Evolutionary conservation across 2,888 invertebrate species (phyloP).

Genomic region (Drosophila merina): DNA sequence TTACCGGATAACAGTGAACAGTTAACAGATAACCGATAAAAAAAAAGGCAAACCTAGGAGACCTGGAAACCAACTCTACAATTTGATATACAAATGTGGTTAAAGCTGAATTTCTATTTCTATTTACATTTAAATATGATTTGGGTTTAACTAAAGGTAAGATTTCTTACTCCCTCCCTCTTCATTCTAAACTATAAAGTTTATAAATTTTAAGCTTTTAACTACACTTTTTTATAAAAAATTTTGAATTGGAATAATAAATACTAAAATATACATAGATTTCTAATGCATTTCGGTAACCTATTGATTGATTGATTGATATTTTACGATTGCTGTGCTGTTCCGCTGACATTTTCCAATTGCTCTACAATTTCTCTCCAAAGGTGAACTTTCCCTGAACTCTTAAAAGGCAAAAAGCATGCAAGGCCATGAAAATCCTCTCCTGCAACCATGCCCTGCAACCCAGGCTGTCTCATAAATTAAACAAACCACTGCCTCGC

Average conservation of each 20-base stretch:
- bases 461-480: conserved; percentile 8
- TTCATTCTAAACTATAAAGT: too few relatives aligned
- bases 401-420: too few relatives aligned
- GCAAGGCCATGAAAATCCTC: too few relatives aligned
- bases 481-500: conserved; percentile 7
- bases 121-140: not conserved
- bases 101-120: too few relatives aligned
- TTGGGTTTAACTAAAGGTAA: too few relatives aligned
- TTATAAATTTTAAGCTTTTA: too few relatives aligned
- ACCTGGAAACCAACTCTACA: not conserved
- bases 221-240: too few relatives aligned
- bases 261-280: too few relatives aligned
- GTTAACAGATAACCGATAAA: conserved; percentile 20
- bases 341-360: conserved; percentile 2
- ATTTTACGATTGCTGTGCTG: too few relatives aligned
- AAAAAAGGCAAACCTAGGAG: not conserved
- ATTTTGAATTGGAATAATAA: too few relatives aligned
- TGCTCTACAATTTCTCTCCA: not conserved
- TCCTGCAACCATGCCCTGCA: too few relatives aligned
- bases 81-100: not conserved
- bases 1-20: conserved; percentile 32
- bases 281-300: not conserved
- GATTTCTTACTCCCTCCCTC: too few relatives aligned
- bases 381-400: conserved; percentile 7
- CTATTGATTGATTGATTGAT: not conserved